A percentile compares a stretch with the other conserved stretches of the same genome.
These are phyloP conservation scores for Drosophila mimica DNA, from an alignment of 2,888 invertebrate species.

Conservation along the genomic window DNA sequence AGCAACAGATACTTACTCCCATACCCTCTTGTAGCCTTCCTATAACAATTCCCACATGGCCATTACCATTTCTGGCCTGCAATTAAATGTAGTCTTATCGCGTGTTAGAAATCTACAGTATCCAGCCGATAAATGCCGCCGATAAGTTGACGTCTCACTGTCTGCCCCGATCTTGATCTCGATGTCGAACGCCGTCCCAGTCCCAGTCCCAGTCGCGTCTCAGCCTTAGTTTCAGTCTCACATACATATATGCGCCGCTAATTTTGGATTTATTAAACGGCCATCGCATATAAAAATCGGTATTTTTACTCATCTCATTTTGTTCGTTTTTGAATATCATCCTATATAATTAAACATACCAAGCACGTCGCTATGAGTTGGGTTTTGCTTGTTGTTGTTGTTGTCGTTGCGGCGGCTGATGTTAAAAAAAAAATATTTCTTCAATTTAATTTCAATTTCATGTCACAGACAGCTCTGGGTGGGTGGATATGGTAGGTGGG, in stretches of 20 bases:
- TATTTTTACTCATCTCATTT: slow-evolving; percentile 67
- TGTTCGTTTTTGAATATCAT: slow-evolving; percentile 74
- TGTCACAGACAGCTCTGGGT: slow-evolving; percentile 66
- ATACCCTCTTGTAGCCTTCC: slow-evolving; percentile 1
- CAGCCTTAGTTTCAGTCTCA: background rate
- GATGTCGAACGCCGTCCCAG: background rate
- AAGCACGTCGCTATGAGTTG: slow-evolving; percentile 69
- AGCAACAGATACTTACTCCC: slow-evolving; percentile 6
- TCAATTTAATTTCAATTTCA: slow-evolving; percentile 78
- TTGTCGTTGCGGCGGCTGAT: slow-evolving; percentile 23
- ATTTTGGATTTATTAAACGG: slow-evolving; percentile 77
- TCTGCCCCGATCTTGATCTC: slow-evolving; percentile 46
- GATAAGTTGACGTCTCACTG: slow-evolving; percentile 69
- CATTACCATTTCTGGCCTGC: slow-evolving; percentile 44
- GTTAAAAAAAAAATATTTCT: slow-evolving; percentile 55
- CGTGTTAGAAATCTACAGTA: slow-evolving; percentile 57
- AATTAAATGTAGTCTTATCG: slow-evolving; percentile 70
- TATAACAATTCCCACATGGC: slow-evolving; percentile 32
- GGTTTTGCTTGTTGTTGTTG: slow-evolving; percentile 29
- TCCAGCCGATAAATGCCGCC: slow-evolving; percentile 53
- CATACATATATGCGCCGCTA: slow-evolving; percentile 74
- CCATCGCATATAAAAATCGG: slow-evolving; percentile 68
- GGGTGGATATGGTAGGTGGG: slow-evolving; percentile 43
- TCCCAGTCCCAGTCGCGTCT: slow-evolving; percentile 4
- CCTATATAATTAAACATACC: slow-evolving; percentile 78